A percentile compares a stretch with the other conserved stretches of the same genome.
Evolutionary conservation across 2,888 invertebrate genomes (phyloP).

Genomic region (Meganola albula): DNA sequence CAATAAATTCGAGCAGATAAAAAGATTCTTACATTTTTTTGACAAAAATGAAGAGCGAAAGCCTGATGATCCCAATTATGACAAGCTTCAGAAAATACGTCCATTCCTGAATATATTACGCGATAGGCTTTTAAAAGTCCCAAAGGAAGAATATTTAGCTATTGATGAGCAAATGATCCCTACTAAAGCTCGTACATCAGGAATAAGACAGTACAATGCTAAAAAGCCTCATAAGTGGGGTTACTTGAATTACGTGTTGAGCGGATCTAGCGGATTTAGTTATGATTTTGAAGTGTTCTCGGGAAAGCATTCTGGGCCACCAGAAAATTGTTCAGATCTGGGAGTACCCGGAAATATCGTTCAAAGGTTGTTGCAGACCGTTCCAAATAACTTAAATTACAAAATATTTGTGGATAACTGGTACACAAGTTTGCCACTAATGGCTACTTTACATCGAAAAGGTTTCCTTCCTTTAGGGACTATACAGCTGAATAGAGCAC

Average conservation of each 20-base stretch:
- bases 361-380: constrained; percentile 13
- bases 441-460: constrained; percentile 14
- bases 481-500: constrained; percentile 8
- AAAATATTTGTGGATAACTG: constrained; percentile 24
- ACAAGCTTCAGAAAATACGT: constrained; percentile 13
- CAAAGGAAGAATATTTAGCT: constrained; percentile 13
- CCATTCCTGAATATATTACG: constrained; percentile 12
- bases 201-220: constrained; percentile 11
- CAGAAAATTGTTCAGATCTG: constrained; percentile 9
- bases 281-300: constrained; percentile 1
- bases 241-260: constrained; percentile 11
- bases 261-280: constrained; percentile 15
- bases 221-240: constrained; percentile 13
- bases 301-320: constrained; percentile 5
- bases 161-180: constrained; percentile 8
- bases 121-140: constrained; percentile 8
- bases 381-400: constrained; percentile 17
- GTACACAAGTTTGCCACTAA: constrained; percentile 20
- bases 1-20: constrained; percentile 23
- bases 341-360: constrained; percentile 19
- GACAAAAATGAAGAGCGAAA: constrained; percentile 15
- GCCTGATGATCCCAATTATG: constrained; percentile 13
- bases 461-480: constrained; percentile 19
- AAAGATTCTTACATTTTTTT: constrained; percentile 19
- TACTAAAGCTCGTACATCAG: constrained; percentile 5